These are phyloP conservation scores for Strigops habroptila DNA, from an alignment of 2,113 vertebrate genomes.

Conservation along the genomic window DNA sequence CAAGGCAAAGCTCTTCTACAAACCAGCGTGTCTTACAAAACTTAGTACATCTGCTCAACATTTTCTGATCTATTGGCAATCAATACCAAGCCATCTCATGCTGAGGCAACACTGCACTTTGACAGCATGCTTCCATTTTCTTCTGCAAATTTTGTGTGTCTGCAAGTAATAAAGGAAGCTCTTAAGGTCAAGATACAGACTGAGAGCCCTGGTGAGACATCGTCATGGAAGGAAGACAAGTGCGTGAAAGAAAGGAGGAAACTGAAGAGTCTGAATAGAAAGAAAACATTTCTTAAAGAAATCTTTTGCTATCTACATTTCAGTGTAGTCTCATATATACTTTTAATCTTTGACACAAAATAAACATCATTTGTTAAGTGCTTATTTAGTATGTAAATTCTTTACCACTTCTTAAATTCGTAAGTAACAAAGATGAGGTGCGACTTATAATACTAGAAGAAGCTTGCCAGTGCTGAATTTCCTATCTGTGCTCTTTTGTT, in stretches of 20 bases:
- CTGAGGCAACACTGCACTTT: background rate
- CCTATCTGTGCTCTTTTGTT: slow-evolving; percentile 21
- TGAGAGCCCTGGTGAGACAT: background rate
- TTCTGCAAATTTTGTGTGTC: background rate
- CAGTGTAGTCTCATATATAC: slow-evolving; percentile 48
- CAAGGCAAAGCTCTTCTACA: background rate
- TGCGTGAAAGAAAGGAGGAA: background rate
- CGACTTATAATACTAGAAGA: slow-evolving; percentile 28
- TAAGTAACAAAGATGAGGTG: slow-evolving; percentile 24
- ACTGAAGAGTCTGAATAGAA: background rate
- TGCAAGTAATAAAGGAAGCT: background rate
- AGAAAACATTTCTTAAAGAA: background rate
- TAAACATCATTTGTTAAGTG: slow-evolving; percentile 37
- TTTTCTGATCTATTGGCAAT: background rate
- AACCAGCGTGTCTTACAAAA: background rate
- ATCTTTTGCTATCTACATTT: slow-evolving; percentile 38
- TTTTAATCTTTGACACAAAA: slow-evolving; percentile 32
- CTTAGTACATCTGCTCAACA: background rate
- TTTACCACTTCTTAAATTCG: slow-evolving; percentile 10
- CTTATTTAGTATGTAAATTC: background rate
- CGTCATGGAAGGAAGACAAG: background rate
- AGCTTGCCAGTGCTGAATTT: slow-evolving; percentile 50
- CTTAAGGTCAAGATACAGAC: background rate
- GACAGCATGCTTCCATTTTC: background rate
- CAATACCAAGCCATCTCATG: background rate